A percentile compares a stretch with the other conserved stretches of the same genome.
Conservation (phyloP, 37 sponge, comb jelly and placozoan genomes). For the Bolinopsis microptera region DNA sequence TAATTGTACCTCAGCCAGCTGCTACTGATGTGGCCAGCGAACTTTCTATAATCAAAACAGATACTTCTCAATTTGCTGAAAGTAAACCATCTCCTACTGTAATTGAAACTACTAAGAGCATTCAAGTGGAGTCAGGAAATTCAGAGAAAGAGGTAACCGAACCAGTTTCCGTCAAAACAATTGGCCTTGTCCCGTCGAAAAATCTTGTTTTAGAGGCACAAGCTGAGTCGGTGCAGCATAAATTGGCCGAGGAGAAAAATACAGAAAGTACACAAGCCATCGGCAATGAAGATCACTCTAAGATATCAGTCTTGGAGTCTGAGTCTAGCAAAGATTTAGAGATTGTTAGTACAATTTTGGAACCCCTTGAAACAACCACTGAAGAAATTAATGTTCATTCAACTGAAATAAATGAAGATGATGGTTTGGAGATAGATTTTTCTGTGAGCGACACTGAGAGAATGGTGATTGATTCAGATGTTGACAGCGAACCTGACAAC, state of each 20-base stretch:
- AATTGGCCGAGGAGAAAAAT: too few species aligned
- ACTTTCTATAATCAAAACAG: not conserved
- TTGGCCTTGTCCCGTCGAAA: not conserved
- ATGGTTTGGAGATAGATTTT: not conserved
- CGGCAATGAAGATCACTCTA: not conserved
- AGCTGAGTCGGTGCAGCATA: too few species aligned
- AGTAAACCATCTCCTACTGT: not conserved
- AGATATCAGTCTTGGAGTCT: not conserved
- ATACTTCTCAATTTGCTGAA: not conserved
- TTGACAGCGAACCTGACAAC: not conserved
- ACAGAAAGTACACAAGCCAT: not conserved
- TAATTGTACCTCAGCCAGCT: not conserved
- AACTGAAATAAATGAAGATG: too few species aligned
- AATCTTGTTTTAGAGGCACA: too few species aligned
- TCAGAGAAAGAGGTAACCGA: not conserved
- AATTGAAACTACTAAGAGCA: not conserved
- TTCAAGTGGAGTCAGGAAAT: not conserved
- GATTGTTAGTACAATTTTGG: not conserved
- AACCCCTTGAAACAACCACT: not conserved
- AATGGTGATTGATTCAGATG: not conserved
- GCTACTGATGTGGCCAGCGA: not conserved
- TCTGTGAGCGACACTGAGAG: not conserved
- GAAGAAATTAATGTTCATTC: too few species aligned
- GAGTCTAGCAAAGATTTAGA: not conserved
- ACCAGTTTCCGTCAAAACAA: too few species aligned